Evolutionary conservation across 2,797 vertebrate species (phyloP).

Genomic region (Centroberyx gerrardi): DNA sequence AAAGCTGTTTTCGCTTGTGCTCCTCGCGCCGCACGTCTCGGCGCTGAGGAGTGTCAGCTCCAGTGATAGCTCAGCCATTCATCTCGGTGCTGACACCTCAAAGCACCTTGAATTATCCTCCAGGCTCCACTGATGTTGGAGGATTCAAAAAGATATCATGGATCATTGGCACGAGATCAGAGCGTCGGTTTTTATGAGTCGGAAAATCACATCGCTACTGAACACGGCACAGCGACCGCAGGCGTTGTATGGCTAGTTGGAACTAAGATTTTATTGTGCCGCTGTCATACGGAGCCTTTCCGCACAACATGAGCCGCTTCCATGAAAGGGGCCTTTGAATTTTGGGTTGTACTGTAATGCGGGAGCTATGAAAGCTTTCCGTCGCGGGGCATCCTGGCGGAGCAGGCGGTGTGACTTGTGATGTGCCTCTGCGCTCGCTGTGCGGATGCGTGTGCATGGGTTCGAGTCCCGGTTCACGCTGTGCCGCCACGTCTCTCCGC

Average conservation of each 20-base stretch:
- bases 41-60: conserved; percentile 10
- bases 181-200: conserved; percentile 58
- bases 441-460: conserved; percentile 24
- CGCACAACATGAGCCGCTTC: conserved; percentile 26
- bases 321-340: conserved; percentile 43
- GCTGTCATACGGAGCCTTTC: conserved; percentile 26
- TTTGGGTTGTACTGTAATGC: conserved; percentile 28
- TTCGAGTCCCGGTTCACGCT: conserved; percentile 27
- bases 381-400: neutral
- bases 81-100: conserved; percentile 48
- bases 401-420: no score
- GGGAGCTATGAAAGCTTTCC: conserved; percentile 42
- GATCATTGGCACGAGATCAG: conserved; percentile 64
- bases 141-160: conserved; percentile 66
- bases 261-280: conserved; percentile 34
- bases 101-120: conserved; percentile 57
- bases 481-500: conserved; percentile 20
- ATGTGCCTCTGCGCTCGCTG: neutral
- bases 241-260: conserved; percentile 46
- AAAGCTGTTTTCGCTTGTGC: neutral
- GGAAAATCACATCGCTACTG: conserved; percentile 33
- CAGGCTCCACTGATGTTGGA: conserved; percentile 52
- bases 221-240: conserved; percentile 41
- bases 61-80: conserved; percentile 29
- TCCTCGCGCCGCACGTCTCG: neutral